Evolutionary conservation across 2,113 vertebrate genomes (phyloP), one percentile per base, ranked within the genome.

Genomic region (Cochlearius cochlearius): DNA sequence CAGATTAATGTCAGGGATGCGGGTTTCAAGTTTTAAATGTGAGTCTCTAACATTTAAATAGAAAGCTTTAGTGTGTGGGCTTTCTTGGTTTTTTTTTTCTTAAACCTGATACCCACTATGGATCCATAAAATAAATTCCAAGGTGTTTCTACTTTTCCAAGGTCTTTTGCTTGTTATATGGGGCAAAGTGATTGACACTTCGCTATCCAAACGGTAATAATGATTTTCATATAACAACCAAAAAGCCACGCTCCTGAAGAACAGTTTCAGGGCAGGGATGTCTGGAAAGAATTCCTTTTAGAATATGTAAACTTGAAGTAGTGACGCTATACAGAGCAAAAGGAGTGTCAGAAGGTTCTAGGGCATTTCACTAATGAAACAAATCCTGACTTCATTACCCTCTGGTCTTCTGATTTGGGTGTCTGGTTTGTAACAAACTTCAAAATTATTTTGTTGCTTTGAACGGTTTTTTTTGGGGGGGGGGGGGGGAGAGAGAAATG

Each of bases 201-300:
- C 73, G 64, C 76, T 59, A 18, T 39, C 30, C 60, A 85, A 36
- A 80, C 27, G 43, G 2, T 43, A 55, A 20, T 43, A 43, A 47
- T 8, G 63, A 0, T 60, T 60, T 80, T 83, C 88, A 66, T 56
- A 26, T 92, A 39, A 62, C 62, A 58, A 5, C 22, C 59, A 5
- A 56, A 84, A 58, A 67, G 21, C 85, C 38, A 21, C 47, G 5
- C n/a, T 86, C 41, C 71, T 93, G 56, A 29, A 38, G 76, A 93
- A 25, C 21, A 36, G 56, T 94, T 96, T 81, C 34, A 39, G n/a
- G 60, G 60, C 45, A 90, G 92, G 59, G 94, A 87, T 83, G 95
- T 90, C 92, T 96, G 88, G 91, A 94, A 98, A 90, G 22, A 66
- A 89, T 96, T 85, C 47, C 80, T 85, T 39, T 95, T 15, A 15